Evolutionary conservation across 2,113 vertebrate species (phyloP).

Genomic region (Saccopteryx leptura): DNA sequence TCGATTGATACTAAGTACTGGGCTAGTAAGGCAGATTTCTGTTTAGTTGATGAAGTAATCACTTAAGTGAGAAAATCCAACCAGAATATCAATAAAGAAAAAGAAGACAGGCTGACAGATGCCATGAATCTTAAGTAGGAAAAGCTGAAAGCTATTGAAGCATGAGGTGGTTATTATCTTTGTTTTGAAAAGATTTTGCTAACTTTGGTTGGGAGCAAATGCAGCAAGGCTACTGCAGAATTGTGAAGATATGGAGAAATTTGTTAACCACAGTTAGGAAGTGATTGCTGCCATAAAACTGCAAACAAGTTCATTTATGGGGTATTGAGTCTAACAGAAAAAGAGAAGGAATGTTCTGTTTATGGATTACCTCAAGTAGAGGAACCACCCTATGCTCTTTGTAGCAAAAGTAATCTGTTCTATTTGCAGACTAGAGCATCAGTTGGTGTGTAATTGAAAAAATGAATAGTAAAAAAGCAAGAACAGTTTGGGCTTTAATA

Average conservation of each 20-base stretch:
- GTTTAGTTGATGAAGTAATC: slow-evolving; percentile 1
- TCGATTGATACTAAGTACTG: background rate
- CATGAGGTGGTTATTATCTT: background rate
- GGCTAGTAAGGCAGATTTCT: background rate
- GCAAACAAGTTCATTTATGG: background rate
- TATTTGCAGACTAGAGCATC: background rate
- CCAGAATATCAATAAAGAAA: background rate
- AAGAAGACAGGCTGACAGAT: background rate
- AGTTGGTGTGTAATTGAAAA: background rate
- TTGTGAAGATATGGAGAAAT: background rate
- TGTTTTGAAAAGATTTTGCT: background rate
- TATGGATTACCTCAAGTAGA: background rate
- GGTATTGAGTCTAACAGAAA: background rate
- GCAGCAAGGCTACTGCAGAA: background rate
- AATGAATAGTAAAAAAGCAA: background rate
- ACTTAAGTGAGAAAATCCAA: background rate
- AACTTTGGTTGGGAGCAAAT: background rate
- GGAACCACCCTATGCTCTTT: background rate
- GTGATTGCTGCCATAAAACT: background rate
- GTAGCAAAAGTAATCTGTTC: background rate
- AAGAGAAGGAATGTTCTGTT: background rate
- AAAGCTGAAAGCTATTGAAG: background rate
- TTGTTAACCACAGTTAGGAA: background rate
- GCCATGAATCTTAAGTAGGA: background rate
- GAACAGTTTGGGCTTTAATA: background rate